Evolutionary conservation across 1,140 invertebrate species (phyloP).

Genomic region (Papilio machaon): DNA sequence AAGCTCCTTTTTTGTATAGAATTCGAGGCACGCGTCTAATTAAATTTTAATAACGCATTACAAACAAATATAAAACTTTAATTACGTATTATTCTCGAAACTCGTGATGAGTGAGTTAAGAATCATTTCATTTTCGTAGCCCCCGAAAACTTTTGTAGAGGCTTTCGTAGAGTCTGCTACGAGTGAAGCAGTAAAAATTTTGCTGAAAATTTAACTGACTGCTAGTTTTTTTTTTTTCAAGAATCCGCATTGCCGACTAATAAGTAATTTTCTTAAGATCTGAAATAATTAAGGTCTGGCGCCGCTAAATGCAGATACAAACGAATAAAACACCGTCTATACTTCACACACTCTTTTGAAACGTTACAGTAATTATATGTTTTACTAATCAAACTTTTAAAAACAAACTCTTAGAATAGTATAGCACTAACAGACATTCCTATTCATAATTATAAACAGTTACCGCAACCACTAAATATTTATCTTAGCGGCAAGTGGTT

Average conservation of each 20-base stretch:
- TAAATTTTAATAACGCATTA: background rate
- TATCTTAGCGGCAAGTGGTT: slow-evolving; percentile 11
- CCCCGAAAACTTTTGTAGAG: background rate
- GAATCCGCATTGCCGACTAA: too few species aligned
- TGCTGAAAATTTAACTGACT: too few species aligned
- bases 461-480: slow-evolving; percentile 4
- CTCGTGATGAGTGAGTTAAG: background rate
- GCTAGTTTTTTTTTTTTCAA: too few species aligned
- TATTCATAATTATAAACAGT: background rate
- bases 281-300: too few species aligned
- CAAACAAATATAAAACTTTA: too few species aligned
- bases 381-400: background rate
- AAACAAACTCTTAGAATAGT: background rate
- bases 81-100: too few species aligned
- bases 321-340: too few species aligned
- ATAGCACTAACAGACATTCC: background rate
- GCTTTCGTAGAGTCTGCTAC: background rate
- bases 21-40: background rate
- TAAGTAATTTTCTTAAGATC: too few species aligned
- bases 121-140: background rate
- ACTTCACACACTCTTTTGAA: too few species aligned
- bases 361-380: too few species aligned
- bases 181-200: background rate
- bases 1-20: background rate
- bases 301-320: too few species aligned